These are phyloP conservation scores for Diorhabda carinulata DNA, from an alignment of 1,140 invertebrate species.

Conservation along the genomic window DNA sequence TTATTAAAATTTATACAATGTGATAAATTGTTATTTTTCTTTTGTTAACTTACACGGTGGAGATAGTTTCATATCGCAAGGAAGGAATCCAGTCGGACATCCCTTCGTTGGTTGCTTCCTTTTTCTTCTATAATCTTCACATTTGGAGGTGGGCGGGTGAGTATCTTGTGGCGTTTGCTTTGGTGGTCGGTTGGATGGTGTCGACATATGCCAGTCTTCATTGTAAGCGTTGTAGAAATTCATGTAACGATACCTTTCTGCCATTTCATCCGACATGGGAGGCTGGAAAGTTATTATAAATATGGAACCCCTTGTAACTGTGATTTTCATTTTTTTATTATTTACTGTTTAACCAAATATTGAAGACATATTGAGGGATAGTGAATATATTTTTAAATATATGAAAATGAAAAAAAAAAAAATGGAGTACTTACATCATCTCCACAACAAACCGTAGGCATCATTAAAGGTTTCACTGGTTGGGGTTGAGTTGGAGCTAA, in stretches of 20 bases:
- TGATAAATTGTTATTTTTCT: background rate
- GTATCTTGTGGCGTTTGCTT: background rate
- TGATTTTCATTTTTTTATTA: background rate
- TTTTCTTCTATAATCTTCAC: background rate
- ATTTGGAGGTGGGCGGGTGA: background rate
- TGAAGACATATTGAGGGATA: background rate
- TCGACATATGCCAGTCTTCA: background rate
- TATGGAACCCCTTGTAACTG: background rate
- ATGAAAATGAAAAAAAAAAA: background rate
- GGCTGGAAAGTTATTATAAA: too few relatives aligned
- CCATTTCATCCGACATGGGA: background rate
- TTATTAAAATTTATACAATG: too few relatives aligned
- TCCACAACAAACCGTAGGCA: conserved; percentile 20
- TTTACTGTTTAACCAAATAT: background rate
- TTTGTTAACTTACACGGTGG: background rate
- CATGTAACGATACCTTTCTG: background rate
- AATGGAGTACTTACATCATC: background rate
- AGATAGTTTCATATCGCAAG: background rate
- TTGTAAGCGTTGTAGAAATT: background rate
- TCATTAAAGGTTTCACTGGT: conserved; percentile 28
- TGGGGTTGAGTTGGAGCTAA: conserved; percentile 28
- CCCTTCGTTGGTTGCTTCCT: background rate
- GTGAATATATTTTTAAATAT: background rate
- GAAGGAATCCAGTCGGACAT: background rate
- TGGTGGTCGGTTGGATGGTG: background rate